A percentile compares a stretch with the other conserved stretches of the same genome.
phyloP scores from a whole-genome alignment of 2,113 vertebrate species.

The Genyomyrus donnyi region DNA sequence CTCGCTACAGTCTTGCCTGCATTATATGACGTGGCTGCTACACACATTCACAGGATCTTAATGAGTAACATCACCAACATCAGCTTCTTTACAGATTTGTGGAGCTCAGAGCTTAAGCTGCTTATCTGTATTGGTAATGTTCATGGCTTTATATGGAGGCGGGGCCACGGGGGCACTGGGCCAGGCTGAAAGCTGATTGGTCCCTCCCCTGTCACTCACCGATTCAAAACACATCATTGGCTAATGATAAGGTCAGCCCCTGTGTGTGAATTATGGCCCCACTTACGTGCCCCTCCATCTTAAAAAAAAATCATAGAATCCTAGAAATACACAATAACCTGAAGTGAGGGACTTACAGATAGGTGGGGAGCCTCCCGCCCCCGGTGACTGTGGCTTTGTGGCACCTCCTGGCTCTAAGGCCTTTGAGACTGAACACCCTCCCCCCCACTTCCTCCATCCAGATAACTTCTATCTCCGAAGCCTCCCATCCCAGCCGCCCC shows the following conservation, averaged over 20 bases:
- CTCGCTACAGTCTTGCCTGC: not conserved
- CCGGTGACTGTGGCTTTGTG: not conserved
- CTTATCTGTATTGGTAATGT: no score
- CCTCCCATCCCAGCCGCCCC: conserved; percentile 78
- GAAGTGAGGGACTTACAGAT: not conserved
- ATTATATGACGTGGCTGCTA: not conserved
- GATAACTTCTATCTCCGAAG: conserved; percentile 95
- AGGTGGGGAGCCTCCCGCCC: no score
- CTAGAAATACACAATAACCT: not conserved
- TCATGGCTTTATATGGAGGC: not conserved
- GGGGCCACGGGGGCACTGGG: no score
- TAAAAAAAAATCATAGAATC: not conserved
- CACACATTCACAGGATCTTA: not conserved
- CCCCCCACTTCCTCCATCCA: conserved; percentile 39
- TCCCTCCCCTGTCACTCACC: not conserved
- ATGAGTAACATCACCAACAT: not conserved
- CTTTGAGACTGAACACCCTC: not conserved
- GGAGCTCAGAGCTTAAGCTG: no score
- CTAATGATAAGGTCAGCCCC: not conserved
- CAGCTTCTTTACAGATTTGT: no score
- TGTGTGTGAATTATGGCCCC: not conserved
- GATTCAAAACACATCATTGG: not conserved
- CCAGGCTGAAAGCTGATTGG: not conserved
- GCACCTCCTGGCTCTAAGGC: not conserved
- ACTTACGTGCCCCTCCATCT: not conserved